Evolutionary conservation across 2,797 vertebrate genomes (phyloP), one percentile per base, ranked within the genome.

Genomic region (Lithobates pipiens): DNA sequence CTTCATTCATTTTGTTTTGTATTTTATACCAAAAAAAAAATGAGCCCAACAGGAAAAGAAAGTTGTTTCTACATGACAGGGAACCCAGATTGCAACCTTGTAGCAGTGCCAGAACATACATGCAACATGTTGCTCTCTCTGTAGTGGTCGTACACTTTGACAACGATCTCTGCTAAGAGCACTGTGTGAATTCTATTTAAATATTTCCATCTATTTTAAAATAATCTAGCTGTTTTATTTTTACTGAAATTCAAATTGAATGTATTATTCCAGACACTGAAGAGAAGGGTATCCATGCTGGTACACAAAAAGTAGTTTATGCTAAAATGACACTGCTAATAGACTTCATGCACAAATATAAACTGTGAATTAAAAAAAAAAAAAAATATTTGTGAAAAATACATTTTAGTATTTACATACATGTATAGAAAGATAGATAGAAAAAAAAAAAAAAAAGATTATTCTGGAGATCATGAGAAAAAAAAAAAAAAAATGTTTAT

Each of bases 31-130:
- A 61, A 61, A 84, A 83, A 61, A 84, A 83, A 84, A 77, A 77
- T 70, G 44, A 77, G 57, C 65, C 67, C 44, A 84, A 77, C 75
- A 84, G 82, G 82, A 77, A 84, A 84, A 84, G 75, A 84, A 84
- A 84, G 82, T 84, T 83, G 63, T 83, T 83, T 77, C 82, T 83
- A 70, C 74, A 77, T 83, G 65, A 83, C 42, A 61, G 74, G 27
- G 74, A 69, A 39, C 44, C 76, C 74, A 36, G 65, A 42, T 65
- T 83, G 82, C 70, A 65, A 27, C 74, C 42, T 82, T 82, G 80
- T 82, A 82, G 71, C 63, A 29, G 27, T 76, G 81, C 81, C 81
- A 83, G 81, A 42, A 69, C 81, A 76, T 83, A 83, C 81, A 75
- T 67, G 39, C 42, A 23, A 76, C 72, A n/a, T 50, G 72, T 16